Evolutionary conservation across 2,113 vertebrate genomes (phyloP), one percentile per base, ranked within the genome.

Genomic region (Hippocampus abdominalis): DNA sequence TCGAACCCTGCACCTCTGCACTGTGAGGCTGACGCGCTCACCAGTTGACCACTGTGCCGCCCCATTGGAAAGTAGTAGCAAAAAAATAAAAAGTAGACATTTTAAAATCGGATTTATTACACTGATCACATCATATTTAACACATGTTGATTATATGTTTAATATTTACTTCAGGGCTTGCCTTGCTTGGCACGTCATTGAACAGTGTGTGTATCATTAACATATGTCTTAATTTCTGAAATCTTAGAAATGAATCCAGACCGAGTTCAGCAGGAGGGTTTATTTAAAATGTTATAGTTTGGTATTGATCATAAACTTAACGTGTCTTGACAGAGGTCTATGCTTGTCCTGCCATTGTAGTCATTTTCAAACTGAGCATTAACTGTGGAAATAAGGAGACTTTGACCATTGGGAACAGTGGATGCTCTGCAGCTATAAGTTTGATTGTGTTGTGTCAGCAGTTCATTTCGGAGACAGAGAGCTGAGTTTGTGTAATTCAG

Each of bases 401-500:
- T 69, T 74, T 77, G 4, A 23, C 39, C 29, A 8, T 27, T 0
- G 70, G 29, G 60, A 80, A 75, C 75, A 80, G 74, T 27, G 36
- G 68, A 40, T 72, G 75, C 69, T 64, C 71, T 79, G 64, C 77
- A 51, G 79, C 71, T 51, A 67, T 74, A 78, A 80, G 49, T 83
- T 72, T 69, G 77, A 72, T 81, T 39, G 21, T 3, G 53, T 74
- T 76, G 83, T 61, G 89, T 87, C 86, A 89, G 89, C 86, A 71
- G 75, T 87, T 88, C 81, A 75, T 82, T 83, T 74, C 10, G 74
- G 81, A 80, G 79, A 64, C 71, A 57, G 79, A 72, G 80, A 81
- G 83, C 83, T 78, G 86, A 82, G 83, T 87, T 82, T 81, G 86
- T 81, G 72, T 86, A 90, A 89, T 87, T 86, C 86, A 70, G 81